phyloP scores from a whole-genome alignment of 2,888 invertebrate genomes.

The Epirrita christyi region DNA sequence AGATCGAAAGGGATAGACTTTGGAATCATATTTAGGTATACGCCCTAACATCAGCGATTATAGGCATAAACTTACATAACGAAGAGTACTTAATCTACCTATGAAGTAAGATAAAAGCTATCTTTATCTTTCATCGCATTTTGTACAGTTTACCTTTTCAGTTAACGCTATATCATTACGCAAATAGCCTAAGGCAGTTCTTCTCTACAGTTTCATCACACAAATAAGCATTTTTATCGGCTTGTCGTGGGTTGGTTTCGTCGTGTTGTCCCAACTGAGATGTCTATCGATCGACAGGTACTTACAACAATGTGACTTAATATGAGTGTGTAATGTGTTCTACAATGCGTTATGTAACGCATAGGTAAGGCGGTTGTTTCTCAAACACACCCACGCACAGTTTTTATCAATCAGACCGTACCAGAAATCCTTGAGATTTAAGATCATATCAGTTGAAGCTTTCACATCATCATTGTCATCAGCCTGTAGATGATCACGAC shows the following conservation, averaged over 20 bases:
- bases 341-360: slow-evolving; percentile 35
- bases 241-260: slow-evolving; percentile 31
- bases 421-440: slow-evolving; percentile 24
- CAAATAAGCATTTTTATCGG: slow-evolving; percentile 13
- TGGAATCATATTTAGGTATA: too few species aligned
- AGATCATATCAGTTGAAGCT: slow-evolving; percentile 17
- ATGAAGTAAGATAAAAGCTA: too few species aligned
- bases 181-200: slow-evolving; percentile 35
- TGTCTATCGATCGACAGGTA: slow-evolving; percentile 35
- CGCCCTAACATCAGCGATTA: too few species aligned
- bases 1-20: too few species aligned
- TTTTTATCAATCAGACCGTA: slow-evolving; percentile 30
- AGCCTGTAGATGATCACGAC: too few species aligned
- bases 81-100: slow-evolving; percentile 22
- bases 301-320: slow-evolving; percentile 31
- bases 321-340: slow-evolving; percentile 31
- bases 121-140: slow-evolving; percentile 30
- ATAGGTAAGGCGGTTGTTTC: slow-evolving; percentile 22
- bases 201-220: slow-evolving; percentile 25
- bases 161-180: slow-evolving; percentile 27
- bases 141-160: slow-evolving; percentile 32
- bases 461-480: too few species aligned
- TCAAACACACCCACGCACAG: slow-evolving; percentile 30
- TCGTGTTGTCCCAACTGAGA: slow-evolving; percentile 35
- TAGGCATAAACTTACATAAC: slow-evolving; percentile 20